phyloP scores from a whole-genome alignment of 2,888 invertebrate genomes.

The Drosophila borborema region DNA sequence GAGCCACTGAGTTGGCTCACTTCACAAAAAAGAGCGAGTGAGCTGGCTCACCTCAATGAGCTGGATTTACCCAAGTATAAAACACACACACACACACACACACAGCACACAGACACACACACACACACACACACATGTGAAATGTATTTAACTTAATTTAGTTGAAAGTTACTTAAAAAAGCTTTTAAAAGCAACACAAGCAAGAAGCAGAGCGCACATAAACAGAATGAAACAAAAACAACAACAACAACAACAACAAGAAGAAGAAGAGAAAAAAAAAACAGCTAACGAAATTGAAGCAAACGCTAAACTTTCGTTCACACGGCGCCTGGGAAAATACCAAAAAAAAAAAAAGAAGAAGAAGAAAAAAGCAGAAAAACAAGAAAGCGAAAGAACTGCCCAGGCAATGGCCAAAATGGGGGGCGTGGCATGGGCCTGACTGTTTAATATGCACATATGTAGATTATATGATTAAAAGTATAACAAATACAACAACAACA shows the following conservation, averaged over 20 bases:
- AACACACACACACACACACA: slow-evolving; percentile 12
- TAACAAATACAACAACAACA: slow-evolving; percentile 29
- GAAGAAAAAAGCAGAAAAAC: too few species aligned
- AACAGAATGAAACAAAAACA: background rate
- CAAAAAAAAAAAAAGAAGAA: too few species aligned
- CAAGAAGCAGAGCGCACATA: slow-evolving; percentile 18
- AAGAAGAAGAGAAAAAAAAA: background rate
- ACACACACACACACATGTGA: slow-evolving; percentile 26
- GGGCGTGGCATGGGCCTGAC: slow-evolving; percentile 8
- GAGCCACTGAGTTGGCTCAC: too few species aligned
- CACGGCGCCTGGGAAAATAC: background rate
- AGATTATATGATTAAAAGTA: slow-evolving; percentile 74
- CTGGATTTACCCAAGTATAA: too few species aligned
- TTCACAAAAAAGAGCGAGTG: too few species aligned
- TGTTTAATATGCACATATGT: slow-evolving; percentile 74
- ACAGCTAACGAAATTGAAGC: background rate
- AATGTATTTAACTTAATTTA: slow-evolving; percentile 75
- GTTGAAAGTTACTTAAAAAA: slow-evolving; percentile 77
- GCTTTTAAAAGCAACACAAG: slow-evolving; percentile 70
- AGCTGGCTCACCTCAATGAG: too few species aligned
- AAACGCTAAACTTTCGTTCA: slow-evolving; percentile 36
- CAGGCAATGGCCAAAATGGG: slow-evolving; percentile 5
- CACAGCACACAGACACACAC: slow-evolving; percentile 24
- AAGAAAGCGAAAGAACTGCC: too few species aligned
- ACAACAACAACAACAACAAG: too few species aligned